Base-by-base conservation (phyloP, 2,888 invertebrate genomes). In the Nemotelus pantherinus region DNA sequence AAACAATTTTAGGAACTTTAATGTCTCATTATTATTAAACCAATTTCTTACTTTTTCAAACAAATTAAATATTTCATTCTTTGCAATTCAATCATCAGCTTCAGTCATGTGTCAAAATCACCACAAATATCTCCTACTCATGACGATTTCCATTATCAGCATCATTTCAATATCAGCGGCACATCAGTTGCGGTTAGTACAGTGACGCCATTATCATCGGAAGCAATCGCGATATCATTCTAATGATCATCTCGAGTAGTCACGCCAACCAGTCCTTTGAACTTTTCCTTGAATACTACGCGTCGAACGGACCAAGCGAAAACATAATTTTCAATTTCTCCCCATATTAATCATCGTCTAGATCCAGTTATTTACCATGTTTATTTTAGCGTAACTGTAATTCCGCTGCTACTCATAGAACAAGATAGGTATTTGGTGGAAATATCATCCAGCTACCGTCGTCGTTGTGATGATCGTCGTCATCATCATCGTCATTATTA, bases 281-380 rank as follows among this genome's bases (percentile, higher is more conserved):
- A 39, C 70, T 70, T 39, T n/a, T 39, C n/a, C 48, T 3, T 55
- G 57, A 1, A 7, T 57, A 57, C 48, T 48, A 39, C 25, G 50
- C 48, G 41, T 67, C 47, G 50, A 41, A 25, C 39, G 55, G 2
- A 43, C 10, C 3, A n/a, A 6, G 7, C 9, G 39, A 43, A 6
- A 55, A 70, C 70, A 70, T 70, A 70, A 47, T 55, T 70, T 70
- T 41, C 53, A 53, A 10, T 55, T 55, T 43, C 55, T 53, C 47
- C 55, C 70, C 47, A 70, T 70, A 63, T 74, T 63, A 74, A 74
- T 74, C 74, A 60, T 74, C 25, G 25, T 25, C 60, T 43, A 47
- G 74, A 63, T 74, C 74, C 74, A 74, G 74, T 74, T 74, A 74
- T 39, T 60, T 74, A 48, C 60, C 63, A 74, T 74, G 70, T 55